Percentiles rank a stretch among this genome's conserved stretches.
Conservation (phyloP, 1,140 invertebrate species). For the Colletes latitarsis region DNA sequence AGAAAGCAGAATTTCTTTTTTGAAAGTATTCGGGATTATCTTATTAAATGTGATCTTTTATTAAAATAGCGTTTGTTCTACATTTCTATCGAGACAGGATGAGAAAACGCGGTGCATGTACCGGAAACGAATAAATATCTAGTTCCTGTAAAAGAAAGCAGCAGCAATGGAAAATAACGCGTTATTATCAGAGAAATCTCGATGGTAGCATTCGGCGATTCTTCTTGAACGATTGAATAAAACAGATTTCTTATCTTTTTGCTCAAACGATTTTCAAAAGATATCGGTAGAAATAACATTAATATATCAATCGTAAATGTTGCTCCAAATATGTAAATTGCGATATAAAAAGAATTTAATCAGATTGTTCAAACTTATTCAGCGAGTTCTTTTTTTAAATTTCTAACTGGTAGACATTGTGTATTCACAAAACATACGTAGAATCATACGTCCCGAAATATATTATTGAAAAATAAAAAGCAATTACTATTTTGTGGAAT, state of each 20-base stretch:
- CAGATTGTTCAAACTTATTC: too few relatives aligned
- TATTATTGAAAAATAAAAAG: too few relatives aligned
- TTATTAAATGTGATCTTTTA: not conserved
- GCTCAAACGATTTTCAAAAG: not conserved
- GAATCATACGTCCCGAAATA: too few relatives aligned
- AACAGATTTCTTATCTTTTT: not conserved
- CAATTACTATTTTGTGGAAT: too few relatives aligned
- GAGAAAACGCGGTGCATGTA: not conserved
- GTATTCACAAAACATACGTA: too few relatives aligned
- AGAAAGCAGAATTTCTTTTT: not conserved
- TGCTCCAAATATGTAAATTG: not conserved
- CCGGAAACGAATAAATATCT: conserved; percentile 14
- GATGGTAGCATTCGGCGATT: not conserved
- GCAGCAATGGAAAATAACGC: not conserved
- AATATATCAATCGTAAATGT: not conserved
- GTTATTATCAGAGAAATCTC: not conserved
- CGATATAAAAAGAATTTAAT: too few relatives aligned
- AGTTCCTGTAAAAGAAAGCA: conserved; percentile 11
- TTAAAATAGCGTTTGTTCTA: not conserved
- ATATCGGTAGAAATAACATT: not conserved
- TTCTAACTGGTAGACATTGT: too few relatives aligned
- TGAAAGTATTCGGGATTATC: not conserved
- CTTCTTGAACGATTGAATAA: too few relatives aligned
- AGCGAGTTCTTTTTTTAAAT: too few relatives aligned
- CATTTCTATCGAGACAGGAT: not conserved